phyloP scores from a whole-genome alignment of 2,888 invertebrate genomes.

The Calliopum simillimum region DNA sequence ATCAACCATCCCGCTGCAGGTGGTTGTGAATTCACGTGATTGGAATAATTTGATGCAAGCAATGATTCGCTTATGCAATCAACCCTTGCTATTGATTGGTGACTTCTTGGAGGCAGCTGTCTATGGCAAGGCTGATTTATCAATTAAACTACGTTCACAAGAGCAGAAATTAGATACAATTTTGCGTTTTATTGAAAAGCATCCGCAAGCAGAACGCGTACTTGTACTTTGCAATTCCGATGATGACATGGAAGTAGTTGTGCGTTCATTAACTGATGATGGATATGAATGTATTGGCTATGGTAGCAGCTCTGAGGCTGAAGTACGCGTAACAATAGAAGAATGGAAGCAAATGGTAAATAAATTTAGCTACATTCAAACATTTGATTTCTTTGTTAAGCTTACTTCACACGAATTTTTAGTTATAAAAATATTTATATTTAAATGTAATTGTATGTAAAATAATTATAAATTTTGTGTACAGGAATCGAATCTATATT shows the following conservation, averaged over 20 bases:
- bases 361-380: background rate
- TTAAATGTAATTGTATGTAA: too few species aligned
- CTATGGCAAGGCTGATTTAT: constrained; percentile 72
- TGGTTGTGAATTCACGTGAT: constrained; percentile 72
- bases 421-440: too few species aligned
- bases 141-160: constrained; percentile 63
- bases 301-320: constrained; percentile 41
- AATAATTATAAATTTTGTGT: too few species aligned
- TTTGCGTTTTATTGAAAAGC: constrained; percentile 69
- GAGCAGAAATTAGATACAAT: constrained; percentile 59
- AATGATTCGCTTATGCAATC: constrained; percentile 65
- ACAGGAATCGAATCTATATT: too few species aligned
- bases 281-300: constrained; percentile 49
- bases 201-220: constrained; percentile 69
- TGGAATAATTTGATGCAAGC: constrained; percentile 75
- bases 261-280: constrained; percentile 48
- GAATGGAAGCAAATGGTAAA: constrained; percentile 53
- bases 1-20: constrained; percentile 67
- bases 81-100: constrained; percentile 77
- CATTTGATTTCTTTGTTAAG: too few species aligned
- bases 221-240: constrained; percentile 74
- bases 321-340: constrained; percentile 41
- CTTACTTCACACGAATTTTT: too few species aligned
- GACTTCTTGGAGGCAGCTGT: constrained; percentile 81
- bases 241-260: constrained; percentile 70